Evolutionary conservation across 35 echinoderm and acorn worm species (phyloP).

Genomic region (Ophiothrix spiculata): DNA sequence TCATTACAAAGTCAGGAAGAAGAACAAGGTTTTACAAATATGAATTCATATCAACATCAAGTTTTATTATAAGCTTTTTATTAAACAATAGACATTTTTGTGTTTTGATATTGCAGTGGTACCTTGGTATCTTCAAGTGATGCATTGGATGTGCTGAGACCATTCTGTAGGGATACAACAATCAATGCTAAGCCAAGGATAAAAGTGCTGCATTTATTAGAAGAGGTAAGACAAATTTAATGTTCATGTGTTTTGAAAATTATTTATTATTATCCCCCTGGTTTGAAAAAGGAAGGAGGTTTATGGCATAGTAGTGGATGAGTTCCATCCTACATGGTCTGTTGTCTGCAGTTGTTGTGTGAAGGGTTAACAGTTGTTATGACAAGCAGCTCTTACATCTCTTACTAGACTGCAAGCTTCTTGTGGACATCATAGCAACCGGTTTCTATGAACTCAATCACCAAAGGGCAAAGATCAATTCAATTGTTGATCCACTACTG

Average conservation of each 20-base stretch:
- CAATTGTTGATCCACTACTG: conserved; percentile 51
- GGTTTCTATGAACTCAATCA: conserved; percentile 45
- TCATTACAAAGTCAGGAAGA: no score
- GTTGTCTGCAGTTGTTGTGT: no score
- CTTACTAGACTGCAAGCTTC: conserved; percentile 28
- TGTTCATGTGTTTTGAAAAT: no score
- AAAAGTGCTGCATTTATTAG: conserved; percentile 62
- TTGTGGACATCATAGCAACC: conserved; percentile 38
- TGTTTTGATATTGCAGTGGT: conserved; percentile 47
- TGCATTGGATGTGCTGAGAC: conserved; percentile 57
- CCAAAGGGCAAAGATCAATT: conserved; percentile 18
- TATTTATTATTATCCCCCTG: no score
- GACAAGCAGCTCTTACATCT: conserved; percentile 63
- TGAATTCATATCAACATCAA: no score
- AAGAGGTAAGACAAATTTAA: no score
- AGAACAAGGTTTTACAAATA: no score
- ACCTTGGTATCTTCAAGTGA: conserved; percentile 54
- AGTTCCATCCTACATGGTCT: no score
- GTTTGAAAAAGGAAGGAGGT: no score
- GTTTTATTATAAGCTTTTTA: no score
- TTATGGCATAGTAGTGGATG: no score
- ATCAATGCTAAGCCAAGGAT: conserved; percentile 54
- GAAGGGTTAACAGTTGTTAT: conserved; percentile 20
- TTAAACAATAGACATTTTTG: not conserved
- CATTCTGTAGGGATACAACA: conserved; percentile 70